phyloP scores from a whole-genome alignment of 2,888 invertebrate genomes.

The Griposia aprilina region DNA sequence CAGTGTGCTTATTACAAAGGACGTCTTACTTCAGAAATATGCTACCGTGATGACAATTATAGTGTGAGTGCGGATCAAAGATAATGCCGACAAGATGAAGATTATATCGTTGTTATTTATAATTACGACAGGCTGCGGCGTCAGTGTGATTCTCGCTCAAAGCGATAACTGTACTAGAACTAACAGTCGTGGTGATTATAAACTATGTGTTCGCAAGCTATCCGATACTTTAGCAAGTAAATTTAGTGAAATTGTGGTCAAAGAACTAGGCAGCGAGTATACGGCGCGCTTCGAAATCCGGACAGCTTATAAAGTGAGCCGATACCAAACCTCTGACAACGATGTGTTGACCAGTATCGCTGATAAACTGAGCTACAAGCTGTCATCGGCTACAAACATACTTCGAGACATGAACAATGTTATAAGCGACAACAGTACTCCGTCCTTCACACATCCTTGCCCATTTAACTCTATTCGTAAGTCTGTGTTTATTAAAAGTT shows the following conservation, averaged over 20 bases:
- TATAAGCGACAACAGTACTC: constrained; percentile 81
- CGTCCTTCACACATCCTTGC: constrained; percentile 88
- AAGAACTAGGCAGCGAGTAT: constrained; percentile 86
- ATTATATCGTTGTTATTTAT: constrained; percentile 82
- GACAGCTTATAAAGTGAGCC: constrained; percentile 83
- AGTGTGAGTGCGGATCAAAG: constrained; percentile 72
- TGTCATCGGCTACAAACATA: constrained; percentile 83
- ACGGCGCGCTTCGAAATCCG: constrained; percentile 84
- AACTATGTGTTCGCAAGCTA: constrained; percentile 81
- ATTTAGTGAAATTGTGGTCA: constrained; percentile 84
- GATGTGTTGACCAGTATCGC: constrained; percentile 80
- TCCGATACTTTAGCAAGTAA: constrained; percentile 81
- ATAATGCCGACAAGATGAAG: constrained; percentile 86
- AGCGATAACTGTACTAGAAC: constrained; percentile 83
- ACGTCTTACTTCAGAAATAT: constrained; percentile 51
- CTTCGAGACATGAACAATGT: constrained; percentile 84
- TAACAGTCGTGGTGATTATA: constrained; percentile 83
- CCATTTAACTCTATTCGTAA: constrained; percentile 88
- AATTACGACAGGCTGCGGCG: constrained; percentile 76
- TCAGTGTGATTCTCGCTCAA: constrained; percentile 76
- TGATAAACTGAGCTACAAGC: constrained; percentile 84
- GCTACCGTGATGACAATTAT: constrained; percentile 55
- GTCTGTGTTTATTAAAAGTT: constrained; percentile 85
- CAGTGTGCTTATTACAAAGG: constrained; percentile 32
- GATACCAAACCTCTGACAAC: constrained; percentile 80